phyloP scores from a whole-genome alignment of 2,113 vertebrate species.

The Cyprinus carpio region DNA sequence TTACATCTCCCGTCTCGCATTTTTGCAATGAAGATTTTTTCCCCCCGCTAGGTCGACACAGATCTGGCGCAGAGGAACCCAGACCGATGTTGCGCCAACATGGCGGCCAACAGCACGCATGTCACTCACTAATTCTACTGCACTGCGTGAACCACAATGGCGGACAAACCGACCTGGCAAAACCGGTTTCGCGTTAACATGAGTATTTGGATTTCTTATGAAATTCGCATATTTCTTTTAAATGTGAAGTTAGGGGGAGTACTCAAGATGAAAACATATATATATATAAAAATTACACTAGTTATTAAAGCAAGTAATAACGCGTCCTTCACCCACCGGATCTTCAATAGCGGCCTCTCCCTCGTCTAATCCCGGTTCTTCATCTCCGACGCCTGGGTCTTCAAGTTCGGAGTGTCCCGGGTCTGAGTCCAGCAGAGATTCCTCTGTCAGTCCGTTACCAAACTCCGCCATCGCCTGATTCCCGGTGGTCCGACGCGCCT shows the following conservation, averaged over 20 bases:
- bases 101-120: conserved; percentile 73
- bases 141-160: conserved; percentile 80
- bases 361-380: conserved; percentile 85
- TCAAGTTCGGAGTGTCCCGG: conserved; percentile 83
- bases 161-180: conserved; percentile 58
- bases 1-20: conserved; percentile 69
- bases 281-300: not conserved
- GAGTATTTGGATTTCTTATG: not conserved
- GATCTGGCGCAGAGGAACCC: conserved; percentile 78
- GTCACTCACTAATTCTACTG: conserved; percentile 72
- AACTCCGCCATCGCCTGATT: conserved; percentile 82
- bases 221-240: not conserved
- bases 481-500: conserved; percentile 70
- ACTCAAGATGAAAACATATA: not conserved
- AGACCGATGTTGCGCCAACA: conserved; percentile 78
- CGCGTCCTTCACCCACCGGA: conserved; percentile 79
- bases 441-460: conserved; percentile 81
- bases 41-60: conserved; percentile 58
- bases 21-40: conserved; percentile 65
- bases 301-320: not conserved
- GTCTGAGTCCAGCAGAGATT: conserved; percentile 79
- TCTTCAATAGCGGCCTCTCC: conserved; percentile 89
- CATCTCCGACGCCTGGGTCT: conserved; percentile 80
- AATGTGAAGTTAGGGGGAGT: too few relatives aligned
- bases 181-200: not conserved